Evolutionary conservation across 2,888 invertebrate genomes (phyloP), one percentile per base, ranked within the genome.

Genomic region (Heliconius ismenius): DNA sequence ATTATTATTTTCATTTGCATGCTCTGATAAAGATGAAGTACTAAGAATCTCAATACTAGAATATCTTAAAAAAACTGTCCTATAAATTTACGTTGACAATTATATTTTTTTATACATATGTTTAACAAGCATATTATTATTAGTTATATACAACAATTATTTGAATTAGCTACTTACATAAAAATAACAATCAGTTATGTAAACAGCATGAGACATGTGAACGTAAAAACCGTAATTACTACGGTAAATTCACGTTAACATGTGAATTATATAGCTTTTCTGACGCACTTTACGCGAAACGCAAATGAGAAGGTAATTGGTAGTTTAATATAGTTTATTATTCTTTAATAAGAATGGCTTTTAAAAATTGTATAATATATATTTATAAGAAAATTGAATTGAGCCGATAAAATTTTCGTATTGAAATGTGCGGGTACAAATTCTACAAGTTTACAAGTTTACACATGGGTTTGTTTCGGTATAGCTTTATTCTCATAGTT

Each of bases 221-320:
- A 58, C 70, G 70, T 70, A 70, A 58, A 58, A 54, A n/a, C 70
- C 32, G 32, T 70, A 58, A 70, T 32, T 39, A 43, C 67, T 43
- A 67, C 15, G 15, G 67, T 67, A 43, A 67, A 67, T 67, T 67
- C 67, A 67, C 24, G 67, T 67, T 43, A 39, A 67, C 15, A 15
- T 43, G 67, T 39, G 13, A 43, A 43, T 67, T 67, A 39, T 39
- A 24, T 39, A 24, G 24, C 67, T 39, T 67, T 67, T 24, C 67
- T 39, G 39, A 67, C 67, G 39, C 43, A 67, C 39, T 43, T 39
- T 43, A 43, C 39, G 24, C 24, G 15, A 1, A 28, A n/a, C 24
- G 43, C 39, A 43, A 67, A 67, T 24, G 39, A 3, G 36, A 36
- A 18, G n/a, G 36, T 65, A 65, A 65, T 65, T 65, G n/a, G 1